A percentile compares a stretch with the other conserved stretches of the same genome.
Conservation (phyloP, 2,888 invertebrate genomes). For the Aphrophora alni region DNA sequence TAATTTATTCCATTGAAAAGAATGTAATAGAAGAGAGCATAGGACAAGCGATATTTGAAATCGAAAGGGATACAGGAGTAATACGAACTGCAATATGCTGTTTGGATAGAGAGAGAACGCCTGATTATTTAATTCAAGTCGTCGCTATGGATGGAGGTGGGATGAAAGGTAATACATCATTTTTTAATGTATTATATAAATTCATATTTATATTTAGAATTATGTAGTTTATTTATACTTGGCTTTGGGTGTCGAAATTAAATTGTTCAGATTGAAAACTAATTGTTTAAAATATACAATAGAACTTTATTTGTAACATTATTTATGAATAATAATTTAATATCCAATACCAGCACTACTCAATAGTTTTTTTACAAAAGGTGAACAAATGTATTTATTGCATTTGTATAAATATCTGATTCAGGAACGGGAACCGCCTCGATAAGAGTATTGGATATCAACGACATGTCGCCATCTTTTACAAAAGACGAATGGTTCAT, state of each 20-base stretch:
- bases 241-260: too few relatives aligned
- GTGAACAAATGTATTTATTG: too few relatives aligned
- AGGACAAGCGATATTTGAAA: slow-evolving; percentile 94
- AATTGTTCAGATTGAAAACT: too few relatives aligned
- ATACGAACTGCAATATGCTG: slow-evolving; percentile 96
- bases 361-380: too few relatives aligned
- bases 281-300: too few relatives aligned
- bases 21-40: slow-evolving; percentile 97
- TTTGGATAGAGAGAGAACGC: slow-evolving; percentile 90
- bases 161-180: slow-evolving; percentile 68
- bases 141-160: slow-evolving; percentile 95
- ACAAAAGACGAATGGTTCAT: slow-evolving; percentile 96
- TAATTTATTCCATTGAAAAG: slow-evolving; percentile 94
- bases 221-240: too few relatives aligned
- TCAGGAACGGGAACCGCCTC: slow-evolving; percentile 89
- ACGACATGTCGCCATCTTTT: slow-evolving; percentile 97
- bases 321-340: too few relatives aligned
- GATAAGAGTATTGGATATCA: slow-evolving; percentile 94
- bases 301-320: too few relatives aligned
- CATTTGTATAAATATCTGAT: too few relatives aligned
- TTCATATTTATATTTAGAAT: too few relatives aligned
- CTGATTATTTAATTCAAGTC: slow-evolving; percentile 95
- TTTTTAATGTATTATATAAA: not conserved
- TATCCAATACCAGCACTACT: too few relatives aligned
- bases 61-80: slow-evolving; percentile 93